Conservation (phyloP, 2,797 vertebrate genomes). For the Hozukius guyotensis region DNA sequence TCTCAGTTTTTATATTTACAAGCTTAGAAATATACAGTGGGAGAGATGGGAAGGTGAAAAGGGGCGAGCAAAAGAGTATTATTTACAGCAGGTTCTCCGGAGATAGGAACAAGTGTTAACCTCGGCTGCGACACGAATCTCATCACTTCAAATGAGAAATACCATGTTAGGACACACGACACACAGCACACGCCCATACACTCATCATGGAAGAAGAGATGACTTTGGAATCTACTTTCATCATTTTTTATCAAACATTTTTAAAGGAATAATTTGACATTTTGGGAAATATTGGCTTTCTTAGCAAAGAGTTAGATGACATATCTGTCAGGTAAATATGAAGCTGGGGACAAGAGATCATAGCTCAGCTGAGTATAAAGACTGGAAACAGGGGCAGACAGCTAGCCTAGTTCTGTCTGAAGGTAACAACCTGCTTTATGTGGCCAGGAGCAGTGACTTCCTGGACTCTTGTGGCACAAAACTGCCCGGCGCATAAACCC, state of each 20-base stretch:
- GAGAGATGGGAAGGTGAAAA: constrained; percentile 53
- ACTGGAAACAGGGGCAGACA: not conserved
- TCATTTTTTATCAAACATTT: constrained; percentile 5
- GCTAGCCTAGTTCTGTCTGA: not conserved
- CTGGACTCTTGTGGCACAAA: not conserved
- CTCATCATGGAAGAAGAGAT: constrained; percentile 33
- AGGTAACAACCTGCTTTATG: not conserved
- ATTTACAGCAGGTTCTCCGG: constrained; percentile 71
- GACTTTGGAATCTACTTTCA: constrained; percentile 26
- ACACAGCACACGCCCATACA: constrained; percentile 36
- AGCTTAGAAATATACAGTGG: constrained; percentile 71
- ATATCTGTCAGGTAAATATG: not conserved
- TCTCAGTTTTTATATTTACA: constrained; percentile 78
- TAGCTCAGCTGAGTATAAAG: not conserved
- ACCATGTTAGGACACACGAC: constrained; percentile 39
- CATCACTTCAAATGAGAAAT: constrained; percentile 47
- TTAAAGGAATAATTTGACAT: constrained; percentile 28
- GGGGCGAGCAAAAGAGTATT: constrained; percentile 57
- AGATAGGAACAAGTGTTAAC: constrained; percentile 48
- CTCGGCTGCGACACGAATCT: constrained; percentile 54
- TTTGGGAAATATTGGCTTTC: constrained; percentile 27
- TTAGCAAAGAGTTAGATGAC: not conserved
- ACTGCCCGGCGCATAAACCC: too few species aligned
- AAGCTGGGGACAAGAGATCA: not conserved
- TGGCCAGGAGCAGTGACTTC: not conserved